Evolutionary conservation across 2,113 vertebrate genomes (phyloP).

Genomic region (Pseudolaguvia tuberculata): DNA sequence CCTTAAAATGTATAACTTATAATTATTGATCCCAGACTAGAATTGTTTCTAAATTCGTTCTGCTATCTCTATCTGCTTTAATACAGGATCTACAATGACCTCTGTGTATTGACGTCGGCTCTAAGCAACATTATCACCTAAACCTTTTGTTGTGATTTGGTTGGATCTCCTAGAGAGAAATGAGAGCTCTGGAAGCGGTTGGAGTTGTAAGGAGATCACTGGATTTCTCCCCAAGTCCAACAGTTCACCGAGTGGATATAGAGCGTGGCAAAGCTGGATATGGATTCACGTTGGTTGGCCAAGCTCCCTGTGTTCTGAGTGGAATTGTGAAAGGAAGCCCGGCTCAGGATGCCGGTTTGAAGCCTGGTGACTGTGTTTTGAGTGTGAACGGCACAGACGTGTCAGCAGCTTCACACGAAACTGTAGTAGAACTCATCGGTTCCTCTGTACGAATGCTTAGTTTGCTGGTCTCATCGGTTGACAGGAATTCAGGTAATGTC

Average conservation of each 20-base stretch:
- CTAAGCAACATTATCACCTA: slow-evolving; percentile 30
- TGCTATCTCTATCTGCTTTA: background rate
- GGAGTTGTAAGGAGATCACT: slow-evolving; percentile 69
- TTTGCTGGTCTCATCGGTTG: slow-evolving; percentile 75
- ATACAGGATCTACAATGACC: slow-evolving; percentile 52
- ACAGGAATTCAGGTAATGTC: slow-evolving; percentile 64
- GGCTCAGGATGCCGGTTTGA: slow-evolving; percentile 82
- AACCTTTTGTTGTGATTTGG: slow-evolving; percentile 44
- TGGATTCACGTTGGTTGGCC: slow-evolving; percentile 89
- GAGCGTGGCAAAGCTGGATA: slow-evolving; percentile 85
- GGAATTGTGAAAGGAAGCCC: slow-evolving; percentile 87
- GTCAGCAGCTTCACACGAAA: slow-evolving; percentile 79
- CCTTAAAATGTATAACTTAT: background rate
- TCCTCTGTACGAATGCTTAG: slow-evolving; percentile 78
- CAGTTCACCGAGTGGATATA: slow-evolving; percentile 78
- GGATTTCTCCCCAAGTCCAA: slow-evolving; percentile 61
- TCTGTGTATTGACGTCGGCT: slow-evolving; percentile 53
- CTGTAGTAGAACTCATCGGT: slow-evolving; percentile 87
- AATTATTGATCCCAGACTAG: too few relatives aligned
- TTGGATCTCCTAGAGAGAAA: slow-evolving; percentile 50
- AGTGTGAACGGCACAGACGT: slow-evolving; percentile 82
- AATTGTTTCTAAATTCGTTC: background rate
- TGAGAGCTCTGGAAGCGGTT: slow-evolving; percentile 78
- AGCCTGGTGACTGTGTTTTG: slow-evolving; percentile 83
- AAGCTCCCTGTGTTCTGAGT: slow-evolving; percentile 85